Conservation (phyloP, 2,797 vertebrate species). For the Rhynchotus rufescens region DNA sequence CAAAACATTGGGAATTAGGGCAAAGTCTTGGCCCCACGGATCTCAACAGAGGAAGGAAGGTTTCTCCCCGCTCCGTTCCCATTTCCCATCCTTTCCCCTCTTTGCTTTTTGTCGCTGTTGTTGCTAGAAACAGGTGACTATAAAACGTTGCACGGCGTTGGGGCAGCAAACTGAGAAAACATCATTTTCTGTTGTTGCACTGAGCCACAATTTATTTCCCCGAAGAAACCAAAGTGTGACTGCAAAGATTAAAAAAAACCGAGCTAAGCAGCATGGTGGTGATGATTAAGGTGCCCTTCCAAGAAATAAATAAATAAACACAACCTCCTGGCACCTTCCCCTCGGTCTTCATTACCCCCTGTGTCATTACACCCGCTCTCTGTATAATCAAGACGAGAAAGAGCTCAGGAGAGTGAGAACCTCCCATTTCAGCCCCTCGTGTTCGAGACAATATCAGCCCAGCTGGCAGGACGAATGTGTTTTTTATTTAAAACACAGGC, state of each 20-base stretch:
- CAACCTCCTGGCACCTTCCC: not conserved
- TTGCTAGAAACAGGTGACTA: not conserved
- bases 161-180: conserved; percentile 37
- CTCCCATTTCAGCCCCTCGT: not conserved
- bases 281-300: conserved; percentile 44
- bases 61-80: not conserved
- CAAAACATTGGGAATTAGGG: rapidly evolving
- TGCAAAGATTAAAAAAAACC: not conserved
- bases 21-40: not conserved
- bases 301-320: conserved; percentile 23
- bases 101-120: not conserved
- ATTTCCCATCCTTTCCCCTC: not conserved
- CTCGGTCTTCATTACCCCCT: not conserved
- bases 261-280: not conserved
- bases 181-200: conserved; percentile 3
- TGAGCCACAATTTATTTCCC: conserved; percentile 35
- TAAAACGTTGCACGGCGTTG: not conserved
- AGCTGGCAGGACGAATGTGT: not conserved
- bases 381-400: not conserved
- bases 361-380: not conserved
- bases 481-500: not conserved
- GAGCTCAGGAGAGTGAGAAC: not conserved
- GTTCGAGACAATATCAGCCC: not conserved
- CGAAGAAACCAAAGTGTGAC: conserved; percentile 42
- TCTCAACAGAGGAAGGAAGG: not conserved